These are phyloP conservation scores for Zaprionus kolodkinae DNA, from an alignment of 1,140 invertebrate species.

Conservation along the genomic window DNA sequence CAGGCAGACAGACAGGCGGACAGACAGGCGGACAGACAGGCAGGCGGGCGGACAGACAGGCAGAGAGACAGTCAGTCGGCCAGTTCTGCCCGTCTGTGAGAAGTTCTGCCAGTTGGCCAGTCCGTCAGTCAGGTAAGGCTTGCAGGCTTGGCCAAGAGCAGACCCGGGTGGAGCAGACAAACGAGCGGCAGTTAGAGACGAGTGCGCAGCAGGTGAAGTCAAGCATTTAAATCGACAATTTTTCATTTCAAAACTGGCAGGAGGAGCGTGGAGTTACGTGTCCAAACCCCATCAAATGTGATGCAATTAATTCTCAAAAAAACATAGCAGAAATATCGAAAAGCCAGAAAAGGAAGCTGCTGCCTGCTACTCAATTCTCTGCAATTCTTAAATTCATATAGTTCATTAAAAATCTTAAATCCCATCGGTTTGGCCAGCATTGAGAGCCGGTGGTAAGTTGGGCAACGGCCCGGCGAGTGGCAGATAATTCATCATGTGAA, in stretches of 20 bases:
- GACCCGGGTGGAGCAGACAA: constrained; percentile 69
- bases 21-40: constrained; percentile 16
- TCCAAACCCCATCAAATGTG: constrained; percentile 61
- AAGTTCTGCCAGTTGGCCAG: background rate
- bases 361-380: background rate
- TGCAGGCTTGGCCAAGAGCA: constrained; percentile 25
- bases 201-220: constrained; percentile 10
- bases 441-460: background rate
- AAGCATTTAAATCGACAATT: constrained; percentile 69
- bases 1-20: too few species aligned
- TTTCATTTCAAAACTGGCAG: constrained; percentile 63
- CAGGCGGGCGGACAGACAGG: background rate
- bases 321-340: background rate
- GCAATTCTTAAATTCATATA: background rate
- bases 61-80: background rate
- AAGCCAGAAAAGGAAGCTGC: background rate
- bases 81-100: background rate
- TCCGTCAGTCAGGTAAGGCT: constrained; percentile 33
- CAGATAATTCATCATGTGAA: constrained; percentile 71
- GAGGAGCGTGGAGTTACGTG: background rate
- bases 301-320: constrained; percentile 56
- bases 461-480: background rate
- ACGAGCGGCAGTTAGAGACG: constrained; percentile 54
- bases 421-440: constrained; percentile 5
- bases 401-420: constrained; percentile 15